Conservation (phyloP, 2,113 vertebrate genomes). For the Hydropotes inermis region DNA sequence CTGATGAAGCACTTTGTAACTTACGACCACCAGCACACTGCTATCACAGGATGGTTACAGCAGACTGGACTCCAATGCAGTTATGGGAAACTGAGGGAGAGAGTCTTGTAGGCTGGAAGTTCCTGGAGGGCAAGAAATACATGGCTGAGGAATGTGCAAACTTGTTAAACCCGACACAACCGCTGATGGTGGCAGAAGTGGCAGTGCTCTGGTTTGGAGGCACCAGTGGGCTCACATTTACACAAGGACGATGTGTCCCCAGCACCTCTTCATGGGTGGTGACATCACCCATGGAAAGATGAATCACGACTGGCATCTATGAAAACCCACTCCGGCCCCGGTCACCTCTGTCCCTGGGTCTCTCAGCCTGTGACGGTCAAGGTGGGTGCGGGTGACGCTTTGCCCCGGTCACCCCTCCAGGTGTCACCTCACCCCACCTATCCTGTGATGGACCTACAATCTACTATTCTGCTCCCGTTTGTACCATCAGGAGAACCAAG, state of each 20-base stretch:
- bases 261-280: rapidly evolving
- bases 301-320: rapidly evolving
- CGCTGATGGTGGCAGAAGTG: rapidly evolving
- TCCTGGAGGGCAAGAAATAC: not conserved
- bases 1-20: not conserved
- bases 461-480: too few relatives aligned
- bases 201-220: not conserved
- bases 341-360: too few relatives aligned
- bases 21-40: not conserved
- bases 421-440: rapidly evolving
- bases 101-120: rapidly evolving
- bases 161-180: rapidly evolving
- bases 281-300: rapidly evolving
- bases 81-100: not conserved
- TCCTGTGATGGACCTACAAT: rapidly evolving
- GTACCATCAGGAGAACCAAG: not conserved
- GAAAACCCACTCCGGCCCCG: rapidly evolving
- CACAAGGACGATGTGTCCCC: rapidly evolving
- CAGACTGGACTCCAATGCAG: rapidly evolving
- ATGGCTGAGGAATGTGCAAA: rapidly evolving
- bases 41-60: rapidly evolving
- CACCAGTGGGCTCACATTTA: rapidly evolving
- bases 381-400: not conserved
- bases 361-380: rapidly evolving
- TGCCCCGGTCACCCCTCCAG: rapidly evolving